Percentiles rank a stretch among this genome's conserved stretches.
These are phyloP conservation scores for Aethes cnicana DNA, from an alignment of 2,888 invertebrate species.

Conservation along the genomic window DNA sequence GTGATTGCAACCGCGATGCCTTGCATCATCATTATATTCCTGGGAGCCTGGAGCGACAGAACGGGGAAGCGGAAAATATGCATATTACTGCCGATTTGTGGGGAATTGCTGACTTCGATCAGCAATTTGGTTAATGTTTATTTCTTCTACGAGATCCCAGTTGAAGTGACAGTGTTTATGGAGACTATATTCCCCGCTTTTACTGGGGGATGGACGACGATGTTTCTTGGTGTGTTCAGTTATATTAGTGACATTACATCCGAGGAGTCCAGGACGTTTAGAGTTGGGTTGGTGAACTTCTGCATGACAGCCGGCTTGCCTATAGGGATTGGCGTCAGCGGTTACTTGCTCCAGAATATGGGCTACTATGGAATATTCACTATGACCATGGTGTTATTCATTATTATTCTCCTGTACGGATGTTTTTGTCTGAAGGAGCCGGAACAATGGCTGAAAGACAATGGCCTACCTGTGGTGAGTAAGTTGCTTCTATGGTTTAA, in stretches of 20 bases:
- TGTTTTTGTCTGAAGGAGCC: constrained; percentile 86
- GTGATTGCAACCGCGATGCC: constrained; percentile 80
- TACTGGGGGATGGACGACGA: constrained; percentile 82
- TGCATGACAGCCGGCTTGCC: constrained; percentile 83
- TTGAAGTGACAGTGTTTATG: constrained; percentile 76
- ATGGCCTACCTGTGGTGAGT: constrained; percentile 66
- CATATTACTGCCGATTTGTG: constrained; percentile 80
- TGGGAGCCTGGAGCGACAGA: constrained; percentile 85
- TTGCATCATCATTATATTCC: constrained; percentile 80
- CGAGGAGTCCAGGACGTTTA: constrained; percentile 80
- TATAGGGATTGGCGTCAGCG: constrained; percentile 80
- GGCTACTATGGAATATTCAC: constrained; percentile 76
- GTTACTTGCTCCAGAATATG: constrained; percentile 65
- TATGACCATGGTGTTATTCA: constrained; percentile 61
- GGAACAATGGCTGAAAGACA: constrained; percentile 61
- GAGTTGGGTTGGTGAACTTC: constrained; percentile 84
- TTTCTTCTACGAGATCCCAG: constrained; percentile 81
- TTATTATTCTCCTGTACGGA: constrained; percentile 87
- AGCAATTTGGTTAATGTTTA: constrained; percentile 81
- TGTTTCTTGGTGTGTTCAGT: constrained; percentile 83
- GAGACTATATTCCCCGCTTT: constrained; percentile 79
- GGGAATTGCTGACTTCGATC: constrained; percentile 75
- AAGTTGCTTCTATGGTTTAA: not conserved
- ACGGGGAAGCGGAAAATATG: constrained; percentile 81
- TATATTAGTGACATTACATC: constrained; percentile 84